These are phyloP conservation scores for Drosophila anomelani DNA, from an alignment of 2,888 invertebrate genomes.

Conservation along the genomic window DNA sequence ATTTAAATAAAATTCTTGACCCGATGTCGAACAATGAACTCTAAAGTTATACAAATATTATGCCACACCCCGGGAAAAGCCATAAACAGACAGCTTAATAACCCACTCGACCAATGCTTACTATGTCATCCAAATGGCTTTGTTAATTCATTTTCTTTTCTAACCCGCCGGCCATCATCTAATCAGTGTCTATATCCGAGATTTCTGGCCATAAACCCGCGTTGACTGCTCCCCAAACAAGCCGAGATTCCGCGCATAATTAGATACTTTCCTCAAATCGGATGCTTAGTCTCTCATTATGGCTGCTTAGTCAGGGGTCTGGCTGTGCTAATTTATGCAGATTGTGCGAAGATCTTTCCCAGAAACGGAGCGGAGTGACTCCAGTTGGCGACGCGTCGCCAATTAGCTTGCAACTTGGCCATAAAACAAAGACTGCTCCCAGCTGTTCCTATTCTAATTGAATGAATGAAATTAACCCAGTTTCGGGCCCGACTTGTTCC, in stretches of 20 bases:
- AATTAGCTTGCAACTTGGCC: constrained; percentile 62
- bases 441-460: constrained; percentile 70
- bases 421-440: constrained; percentile 48
- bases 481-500: constrained; percentile 60
- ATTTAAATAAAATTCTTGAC: neutral
- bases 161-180: constrained; percentile 2
- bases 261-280: constrained; percentile 26
- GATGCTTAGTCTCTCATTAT: constrained; percentile 31
- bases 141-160: constrained; percentile 19
- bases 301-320: constrained; percentile 31
- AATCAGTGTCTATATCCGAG: constrained; percentile 10
- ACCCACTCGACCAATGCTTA: neutral
- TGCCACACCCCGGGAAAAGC: constrained; percentile 9
- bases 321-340: constrained; percentile 59
- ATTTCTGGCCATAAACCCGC: constrained; percentile 16
- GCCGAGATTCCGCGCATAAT: constrained; percentile 15
- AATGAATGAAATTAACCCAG: constrained; percentile 78
- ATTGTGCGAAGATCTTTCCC: constrained; percentile 56
- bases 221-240: constrained; percentile 23
- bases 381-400: constrained; percentile 55
- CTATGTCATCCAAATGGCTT: constrained; percentile 12
- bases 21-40: constrained; percentile 8
- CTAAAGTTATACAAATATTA: neutral
- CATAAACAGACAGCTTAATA: neutral
- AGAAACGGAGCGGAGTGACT: constrained; percentile 53